These are phyloP conservation scores for Pelobates fuscus DNA, from an alignment of 2,113 vertebrate genomes.

Conservation along the genomic window DNA sequence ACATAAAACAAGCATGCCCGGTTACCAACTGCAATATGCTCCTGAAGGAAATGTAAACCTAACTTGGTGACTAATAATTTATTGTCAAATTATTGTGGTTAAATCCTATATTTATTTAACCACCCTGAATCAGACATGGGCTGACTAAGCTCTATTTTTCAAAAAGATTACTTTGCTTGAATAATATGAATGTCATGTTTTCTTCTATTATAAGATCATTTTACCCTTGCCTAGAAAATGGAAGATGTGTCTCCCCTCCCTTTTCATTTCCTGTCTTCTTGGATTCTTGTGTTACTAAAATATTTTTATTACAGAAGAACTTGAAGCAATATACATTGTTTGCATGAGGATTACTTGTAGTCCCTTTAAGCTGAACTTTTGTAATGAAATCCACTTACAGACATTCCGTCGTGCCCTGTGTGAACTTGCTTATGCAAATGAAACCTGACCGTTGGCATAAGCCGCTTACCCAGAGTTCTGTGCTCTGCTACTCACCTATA, in stretches of 20 bases:
- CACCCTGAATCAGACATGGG: conserved; percentile 53
- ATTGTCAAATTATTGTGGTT: conserved; percentile 1
- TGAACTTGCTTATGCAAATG: conserved; percentile 77
- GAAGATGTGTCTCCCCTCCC: conserved; percentile 62
- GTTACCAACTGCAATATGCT: neutral
- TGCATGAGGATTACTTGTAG: conserved; percentile 77
- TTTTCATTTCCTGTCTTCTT: conserved; percentile 76
- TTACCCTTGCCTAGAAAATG: conserved; percentile 61
- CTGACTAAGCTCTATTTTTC: conserved; percentile 63
- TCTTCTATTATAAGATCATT: conserved; percentile 59
- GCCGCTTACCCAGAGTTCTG: neutral
- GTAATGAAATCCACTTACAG: conserved; percentile 84
- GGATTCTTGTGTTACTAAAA: conserved; percentile 76
- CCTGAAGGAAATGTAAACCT: neutral
- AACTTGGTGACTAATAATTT: conserved; percentile 8
- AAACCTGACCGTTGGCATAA: conserved; percentile 65
- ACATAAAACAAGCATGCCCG: no score
- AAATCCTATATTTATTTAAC: conserved; percentile 59
- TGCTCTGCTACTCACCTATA: neutral
- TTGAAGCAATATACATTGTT: conserved; percentile 78
- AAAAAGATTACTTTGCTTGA: conserved; percentile 67
- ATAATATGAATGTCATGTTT: conserved; percentile 65
- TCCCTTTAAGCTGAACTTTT: conserved; percentile 79
- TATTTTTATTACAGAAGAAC: conserved; percentile 78
- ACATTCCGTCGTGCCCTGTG: conserved; percentile 72